Conservation (phyloP, 1,140 invertebrate genomes). For the Drosophila athabasca region DNA sequence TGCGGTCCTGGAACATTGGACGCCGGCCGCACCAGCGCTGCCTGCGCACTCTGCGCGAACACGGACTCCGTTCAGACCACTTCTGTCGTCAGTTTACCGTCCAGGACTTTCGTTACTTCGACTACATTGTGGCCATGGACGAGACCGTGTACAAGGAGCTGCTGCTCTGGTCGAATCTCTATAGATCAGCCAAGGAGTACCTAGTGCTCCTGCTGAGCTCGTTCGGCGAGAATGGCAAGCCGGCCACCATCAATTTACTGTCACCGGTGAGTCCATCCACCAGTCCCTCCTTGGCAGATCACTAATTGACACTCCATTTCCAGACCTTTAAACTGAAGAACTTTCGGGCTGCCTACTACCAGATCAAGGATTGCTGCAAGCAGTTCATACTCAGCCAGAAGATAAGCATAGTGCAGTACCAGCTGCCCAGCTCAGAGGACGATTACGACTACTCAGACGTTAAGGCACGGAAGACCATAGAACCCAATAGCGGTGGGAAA, state of each 20-base stretch:
- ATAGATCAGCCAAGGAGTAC: slow-evolving; percentile 2
- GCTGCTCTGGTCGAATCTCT: slow-evolving; percentile 33
- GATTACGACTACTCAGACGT: slow-evolving; percentile 11
- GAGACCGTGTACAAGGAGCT: slow-evolving; percentile 58
- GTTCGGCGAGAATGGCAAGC: slow-evolving; percentile 26
- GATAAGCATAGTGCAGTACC: slow-evolving; percentile 53
- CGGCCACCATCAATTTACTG: slow-evolving; percentile 14
- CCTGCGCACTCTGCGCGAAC: slow-evolving; percentile 44
- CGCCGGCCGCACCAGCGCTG: slow-evolving; percentile 56
- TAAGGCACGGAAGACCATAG: too few species aligned
- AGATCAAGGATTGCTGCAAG: slow-evolving; percentile 69
- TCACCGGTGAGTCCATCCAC: slow-evolving; percentile 33
- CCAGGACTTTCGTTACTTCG: slow-evolving; percentile 60
- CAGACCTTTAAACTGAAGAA: slow-evolving; percentile 48
- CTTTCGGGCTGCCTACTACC: slow-evolving; percentile 59
- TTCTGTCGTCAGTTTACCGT: slow-evolving; percentile 58
- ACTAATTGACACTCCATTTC: background rate
- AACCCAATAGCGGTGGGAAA: too few species aligned
- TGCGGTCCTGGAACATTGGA: slow-evolving; percentile 67
- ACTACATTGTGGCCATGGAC: slow-evolving; percentile 63
- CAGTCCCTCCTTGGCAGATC: background rate
- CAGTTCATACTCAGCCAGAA: slow-evolving; percentile 56
- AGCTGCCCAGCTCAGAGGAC: slow-evolving; percentile 61
- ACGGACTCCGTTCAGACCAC: slow-evolving; percentile 62
- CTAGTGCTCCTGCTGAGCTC: slow-evolving; percentile 25